Conservation (phyloP, 2,797 vertebrate genomes). For the Alouatta caraya region DNA sequence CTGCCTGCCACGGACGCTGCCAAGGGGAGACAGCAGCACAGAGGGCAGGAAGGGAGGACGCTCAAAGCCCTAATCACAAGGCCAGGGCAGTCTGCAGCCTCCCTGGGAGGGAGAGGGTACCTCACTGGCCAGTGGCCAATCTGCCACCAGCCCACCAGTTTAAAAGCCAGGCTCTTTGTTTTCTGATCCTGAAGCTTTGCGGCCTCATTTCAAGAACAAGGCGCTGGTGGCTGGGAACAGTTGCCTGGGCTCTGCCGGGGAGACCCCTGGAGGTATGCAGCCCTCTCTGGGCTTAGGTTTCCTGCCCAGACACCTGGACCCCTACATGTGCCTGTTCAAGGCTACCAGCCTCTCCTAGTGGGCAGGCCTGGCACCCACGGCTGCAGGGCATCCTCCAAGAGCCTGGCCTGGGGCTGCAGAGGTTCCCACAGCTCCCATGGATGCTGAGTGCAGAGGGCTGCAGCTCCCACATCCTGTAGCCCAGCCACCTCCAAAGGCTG, state of each 20-base stretch:
- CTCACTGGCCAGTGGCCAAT: neutral
- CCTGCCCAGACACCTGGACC: neutral
- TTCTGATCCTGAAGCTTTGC: neutral
- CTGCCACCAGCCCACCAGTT: neutral
- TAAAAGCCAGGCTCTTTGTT: neutral
- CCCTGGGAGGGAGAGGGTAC: rapidly evolving
- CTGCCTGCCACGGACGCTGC: neutral
- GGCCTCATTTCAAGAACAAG: neutral
- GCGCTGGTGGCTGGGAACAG: neutral
- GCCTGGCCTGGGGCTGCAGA: neutral
- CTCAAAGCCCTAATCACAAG: neutral
- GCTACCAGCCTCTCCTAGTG: neutral
- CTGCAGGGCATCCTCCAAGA: neutral
- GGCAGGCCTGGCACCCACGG: neutral
- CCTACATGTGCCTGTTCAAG: neutral
- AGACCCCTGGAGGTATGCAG: neutral
- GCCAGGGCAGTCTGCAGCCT: neutral
- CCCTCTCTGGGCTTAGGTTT: neutral
- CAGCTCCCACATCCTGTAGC: neutral
- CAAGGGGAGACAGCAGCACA: rapidly evolving
- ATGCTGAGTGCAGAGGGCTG: rapidly evolving
- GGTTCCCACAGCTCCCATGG: neutral
- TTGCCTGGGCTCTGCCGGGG: neutral
- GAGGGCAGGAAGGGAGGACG: rapidly evolving
- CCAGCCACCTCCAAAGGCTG: neutral